Base-by-base conservation (phyloP, 2,888 invertebrate species). In the Bimastos eiseni region DNA sequence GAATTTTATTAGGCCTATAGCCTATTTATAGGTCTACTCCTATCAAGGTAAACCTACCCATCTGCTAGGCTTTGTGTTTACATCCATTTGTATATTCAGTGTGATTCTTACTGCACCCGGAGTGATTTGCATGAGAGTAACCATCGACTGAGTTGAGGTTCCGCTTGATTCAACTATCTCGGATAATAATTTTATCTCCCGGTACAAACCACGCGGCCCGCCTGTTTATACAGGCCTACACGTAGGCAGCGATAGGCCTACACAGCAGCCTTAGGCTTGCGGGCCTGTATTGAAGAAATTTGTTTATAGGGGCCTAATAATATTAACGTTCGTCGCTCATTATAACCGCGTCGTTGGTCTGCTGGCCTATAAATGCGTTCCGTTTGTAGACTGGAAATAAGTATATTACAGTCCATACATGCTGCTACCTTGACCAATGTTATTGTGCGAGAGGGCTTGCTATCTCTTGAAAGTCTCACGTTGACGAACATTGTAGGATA, bases 361-460 rank as follows among this genome's bases (percentile, higher is more conserved):
- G 70, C 8, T 70, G 70, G 70, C n/a, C 70, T n/a, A 70, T 70
- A n/a, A 70, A 30, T 70, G 70, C n/a, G n/a, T 30, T n/a, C 70
- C 13, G 70, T 70, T n/a, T n/a, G 70, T 70, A n/a, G 30, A 17
- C 70, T n/a, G n/a, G 30, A n/a, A 11, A 70, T 70, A 41, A 11
- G 41, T 70, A 70, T 13, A 44, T 19, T 44, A 15, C 44, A n/a
- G 70, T 70, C 11, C 30, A 30, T 70, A 41, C 41, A 70, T 70
- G 70, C 70, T 70, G 30, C 70, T 70, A 70, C n/a, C 70, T 70
- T 70, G 70, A n/a, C 70, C 70, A 70, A 70, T 70, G n/a, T 70
- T 70, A 70, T n/a, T 70, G n/a, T 11, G 70, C 70, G 30, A 30
- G 70, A 70, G 70, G 49, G 70, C 55, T 55, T 55, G 70, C 70